Percentiles rank a stretch among this genome's conserved stretches.
Conservation (phyloP, 2,113 vertebrate genomes). For the Anser brachyrhynchus region DNA sequence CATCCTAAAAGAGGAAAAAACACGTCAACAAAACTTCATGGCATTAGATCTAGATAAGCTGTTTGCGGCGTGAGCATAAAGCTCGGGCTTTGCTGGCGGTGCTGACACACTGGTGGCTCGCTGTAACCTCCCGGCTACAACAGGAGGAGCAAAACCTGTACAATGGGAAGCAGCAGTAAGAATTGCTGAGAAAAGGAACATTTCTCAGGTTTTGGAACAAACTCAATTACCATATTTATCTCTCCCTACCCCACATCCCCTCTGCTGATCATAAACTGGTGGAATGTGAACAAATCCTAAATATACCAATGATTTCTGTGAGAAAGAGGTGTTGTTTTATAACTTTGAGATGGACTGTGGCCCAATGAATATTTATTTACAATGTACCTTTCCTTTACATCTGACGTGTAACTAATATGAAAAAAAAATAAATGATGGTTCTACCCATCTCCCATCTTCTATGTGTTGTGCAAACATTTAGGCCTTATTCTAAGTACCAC, state of each 20-base stretch:
- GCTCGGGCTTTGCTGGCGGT: background rate
- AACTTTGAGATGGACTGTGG: background rate
- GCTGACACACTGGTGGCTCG: background rate
- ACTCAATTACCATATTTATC: background rate
- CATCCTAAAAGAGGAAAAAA: background rate
- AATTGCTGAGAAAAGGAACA: background rate
- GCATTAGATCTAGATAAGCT: background rate
- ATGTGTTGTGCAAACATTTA: background rate
- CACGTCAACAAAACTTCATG: background rate
- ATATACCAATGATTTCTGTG: background rate
- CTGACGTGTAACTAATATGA: background rate
- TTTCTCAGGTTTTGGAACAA: background rate
- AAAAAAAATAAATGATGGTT: background rate
- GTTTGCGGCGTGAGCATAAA: fast-evolving
- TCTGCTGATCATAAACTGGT: background rate
- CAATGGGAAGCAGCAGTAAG: background rate
- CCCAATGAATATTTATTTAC: background rate
- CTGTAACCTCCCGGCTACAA: background rate
- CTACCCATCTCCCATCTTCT: background rate
- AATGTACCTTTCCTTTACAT: background rate
- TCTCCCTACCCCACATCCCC: background rate
- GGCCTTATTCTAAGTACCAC: background rate
- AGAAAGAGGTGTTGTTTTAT: background rate
- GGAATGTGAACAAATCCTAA: background rate
- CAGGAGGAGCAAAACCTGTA: background rate